These are phyloP conservation scores for Alaudala cheleensis DNA, from an alignment of 2,113 vertebrate species.

Conservation along the genomic window DNA sequence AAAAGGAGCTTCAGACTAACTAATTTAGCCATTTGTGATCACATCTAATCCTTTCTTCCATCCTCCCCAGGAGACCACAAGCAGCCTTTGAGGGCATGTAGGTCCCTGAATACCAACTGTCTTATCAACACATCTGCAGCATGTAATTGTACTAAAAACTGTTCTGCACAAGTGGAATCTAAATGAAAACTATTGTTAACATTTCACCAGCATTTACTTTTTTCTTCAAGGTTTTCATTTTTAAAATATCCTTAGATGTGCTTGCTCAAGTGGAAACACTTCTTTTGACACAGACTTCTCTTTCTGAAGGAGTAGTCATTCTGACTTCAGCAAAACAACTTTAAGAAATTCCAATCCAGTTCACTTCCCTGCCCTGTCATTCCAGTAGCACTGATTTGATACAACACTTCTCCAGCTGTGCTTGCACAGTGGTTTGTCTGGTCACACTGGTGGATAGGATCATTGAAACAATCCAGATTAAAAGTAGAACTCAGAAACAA, in stretches of 20 bases:
- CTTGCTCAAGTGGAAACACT: not conserved
- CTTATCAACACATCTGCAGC: not conserved
- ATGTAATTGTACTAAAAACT: not conserved
- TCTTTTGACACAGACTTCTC: not conserved
- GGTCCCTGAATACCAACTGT: not conserved
- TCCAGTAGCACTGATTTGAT: not conserved
- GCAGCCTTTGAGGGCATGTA: not conserved
- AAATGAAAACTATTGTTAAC: not conserved
- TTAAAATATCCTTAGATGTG: not conserved
- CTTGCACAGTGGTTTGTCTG: not conserved
- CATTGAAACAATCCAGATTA: not conserved
- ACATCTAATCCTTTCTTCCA: not conserved
- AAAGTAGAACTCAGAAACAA: not conserved
- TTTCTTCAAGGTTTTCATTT: not conserved
- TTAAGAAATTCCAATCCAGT: not conserved
- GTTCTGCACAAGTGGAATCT: not conserved
- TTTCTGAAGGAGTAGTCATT: not conserved
- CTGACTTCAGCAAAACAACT: not conserved
- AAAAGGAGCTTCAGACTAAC: not conserved
- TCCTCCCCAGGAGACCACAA: not conserved
- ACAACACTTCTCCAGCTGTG: not conserved
- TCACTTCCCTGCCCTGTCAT: not conserved
- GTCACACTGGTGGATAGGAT: not conserved
- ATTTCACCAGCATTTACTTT: not conserved
- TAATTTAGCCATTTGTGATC: not conserved